Evolutionary conservation across 2,797 vertebrate species (phyloP).

Genomic region (Enteromius treurensis): DNA sequence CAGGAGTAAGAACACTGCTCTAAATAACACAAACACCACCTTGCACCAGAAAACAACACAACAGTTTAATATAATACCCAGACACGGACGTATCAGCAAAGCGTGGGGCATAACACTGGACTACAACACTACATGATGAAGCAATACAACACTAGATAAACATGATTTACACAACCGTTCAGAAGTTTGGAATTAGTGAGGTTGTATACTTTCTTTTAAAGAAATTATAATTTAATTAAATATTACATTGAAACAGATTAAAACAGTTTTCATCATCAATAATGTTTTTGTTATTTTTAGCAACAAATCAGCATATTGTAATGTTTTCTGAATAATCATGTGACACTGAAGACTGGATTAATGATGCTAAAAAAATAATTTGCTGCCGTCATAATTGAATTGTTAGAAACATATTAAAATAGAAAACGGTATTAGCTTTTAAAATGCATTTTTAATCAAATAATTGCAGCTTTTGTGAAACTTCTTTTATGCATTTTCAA

Average conservation of each 20-base stretch:
- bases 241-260: background rate
- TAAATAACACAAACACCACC: constrained; percentile 42
- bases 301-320: background rate
- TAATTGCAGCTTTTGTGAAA: background rate
- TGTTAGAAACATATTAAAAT: background rate
- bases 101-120: background rate
- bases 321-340: background rate
- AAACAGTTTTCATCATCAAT: background rate
- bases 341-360: background rate
- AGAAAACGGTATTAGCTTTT: background rate
- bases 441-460: background rate
- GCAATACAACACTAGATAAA: background rate
- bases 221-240: background rate
- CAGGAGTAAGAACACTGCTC: constrained; percentile 58
- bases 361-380: background rate
- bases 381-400: background rate
- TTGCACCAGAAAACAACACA: constrained; percentile 27
- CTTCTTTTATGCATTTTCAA: background rate
- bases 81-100: background rate
- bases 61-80: constrained; percentile 6
- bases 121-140: background rate
- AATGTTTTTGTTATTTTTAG: background rate
- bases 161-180: background rate
- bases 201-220: background rate
- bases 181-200: background rate